Evolutionary conservation across 2,797 vertebrate species (phyloP).

Genomic region (Otolemur crassicaudatus): DNA sequence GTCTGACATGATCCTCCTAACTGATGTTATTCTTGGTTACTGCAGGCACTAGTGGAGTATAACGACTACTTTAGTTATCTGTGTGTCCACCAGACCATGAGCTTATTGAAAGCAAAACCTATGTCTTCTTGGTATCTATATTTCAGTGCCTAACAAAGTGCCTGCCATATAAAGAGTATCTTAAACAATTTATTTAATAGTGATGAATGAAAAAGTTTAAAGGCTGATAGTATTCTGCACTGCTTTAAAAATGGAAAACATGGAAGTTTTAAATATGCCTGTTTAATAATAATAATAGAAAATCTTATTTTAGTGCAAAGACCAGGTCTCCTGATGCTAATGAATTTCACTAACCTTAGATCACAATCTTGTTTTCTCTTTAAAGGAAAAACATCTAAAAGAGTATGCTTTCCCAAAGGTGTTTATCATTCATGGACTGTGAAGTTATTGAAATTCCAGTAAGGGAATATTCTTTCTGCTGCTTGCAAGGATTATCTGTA

Average conservation of each 20-base stretch:
- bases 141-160: background rate
- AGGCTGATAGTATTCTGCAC: background rate
- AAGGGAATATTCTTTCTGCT: background rate
- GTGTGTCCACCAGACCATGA: background rate
- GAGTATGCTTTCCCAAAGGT: background rate
- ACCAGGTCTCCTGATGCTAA: background rate
- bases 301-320: constrained; percentile 8
- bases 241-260: background rate
- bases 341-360: background rate
- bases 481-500: background rate
- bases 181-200: background rate
- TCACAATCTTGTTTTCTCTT: background rate
- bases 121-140: background rate
- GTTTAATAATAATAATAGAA: background rate
- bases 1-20: background rate
- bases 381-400: constrained; percentile 45
- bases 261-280: background rate
- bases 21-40: background rate
- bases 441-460: constrained; percentile 12
- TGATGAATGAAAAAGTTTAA: background rate
- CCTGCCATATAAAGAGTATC: background rate
- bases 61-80: background rate
- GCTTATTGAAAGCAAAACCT: background rate
- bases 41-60: accelerated
- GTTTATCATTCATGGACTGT: constrained; percentile 5